These are phyloP conservation scores for Brachionichthys hirsutus DNA, from an alignment of 2,113 vertebrate species.

Conservation along the genomic window DNA sequence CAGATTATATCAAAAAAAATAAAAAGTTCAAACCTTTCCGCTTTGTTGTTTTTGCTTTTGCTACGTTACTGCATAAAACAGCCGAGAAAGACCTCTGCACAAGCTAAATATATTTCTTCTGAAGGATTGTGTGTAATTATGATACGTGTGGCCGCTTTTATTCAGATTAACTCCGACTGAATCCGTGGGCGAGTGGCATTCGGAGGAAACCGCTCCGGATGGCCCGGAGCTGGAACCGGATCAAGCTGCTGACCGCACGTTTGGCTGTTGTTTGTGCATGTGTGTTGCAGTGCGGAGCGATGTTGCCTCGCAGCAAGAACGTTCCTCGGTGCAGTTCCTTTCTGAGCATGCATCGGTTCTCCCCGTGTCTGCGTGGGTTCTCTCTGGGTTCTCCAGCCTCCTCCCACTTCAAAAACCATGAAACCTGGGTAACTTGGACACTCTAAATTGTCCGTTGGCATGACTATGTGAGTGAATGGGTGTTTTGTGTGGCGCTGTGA, in stretches of 20 bases:
- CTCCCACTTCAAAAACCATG: too few relatives aligned
- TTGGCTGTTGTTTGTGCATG: constrained; percentile 34
- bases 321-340: too few relatives aligned
- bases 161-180: constrained; percentile 49
- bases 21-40: background rate
- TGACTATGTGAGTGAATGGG: too few relatives aligned
- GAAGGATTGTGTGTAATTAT: constrained; percentile 11
- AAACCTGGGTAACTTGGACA: too few relatives aligned
- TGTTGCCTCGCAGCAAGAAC: too few relatives aligned
- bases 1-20: too few relatives aligned
- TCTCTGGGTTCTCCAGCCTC: too few relatives aligned
- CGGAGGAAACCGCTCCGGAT: constrained; percentile 57
- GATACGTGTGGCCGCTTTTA: constrained; percentile 20
- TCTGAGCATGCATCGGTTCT: too few relatives aligned
- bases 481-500: too few relatives aligned
- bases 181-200: constrained; percentile 17
- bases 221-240: constrained; percentile 45
- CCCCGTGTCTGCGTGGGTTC: too few relatives aligned
- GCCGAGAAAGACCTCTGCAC: background rate
- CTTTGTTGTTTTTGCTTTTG: background rate
- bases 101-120: constrained; percentile 11
- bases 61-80: background rate
- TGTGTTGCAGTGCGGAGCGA: background rate
- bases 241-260: constrained; percentile 45
- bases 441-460: too few relatives aligned